Conservation (phyloP, 1,140 invertebrate species). For the Cepaea nemoralis region DNA sequence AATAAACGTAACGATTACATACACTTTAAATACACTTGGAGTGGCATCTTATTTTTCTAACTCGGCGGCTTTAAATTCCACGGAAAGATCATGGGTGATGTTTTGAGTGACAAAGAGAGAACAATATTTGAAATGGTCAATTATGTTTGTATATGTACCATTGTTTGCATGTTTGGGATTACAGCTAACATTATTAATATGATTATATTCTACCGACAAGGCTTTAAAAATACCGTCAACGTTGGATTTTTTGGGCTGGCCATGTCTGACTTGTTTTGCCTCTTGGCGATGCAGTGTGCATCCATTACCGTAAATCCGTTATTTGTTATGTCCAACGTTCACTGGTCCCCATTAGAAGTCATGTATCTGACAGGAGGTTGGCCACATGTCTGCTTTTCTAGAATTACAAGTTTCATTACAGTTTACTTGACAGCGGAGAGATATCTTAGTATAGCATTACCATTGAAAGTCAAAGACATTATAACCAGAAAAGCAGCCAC, state of each 20-base stretch:
- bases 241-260: conserved; percentile 12
- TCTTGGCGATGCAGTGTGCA: neutral
- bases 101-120: neutral
- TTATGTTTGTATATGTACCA: neutral
- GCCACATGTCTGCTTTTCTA: no score
- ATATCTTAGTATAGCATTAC: no score
- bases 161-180: neutral
- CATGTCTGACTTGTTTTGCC: neutral
- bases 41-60: no score
- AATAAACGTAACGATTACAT: no score
- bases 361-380: no score
- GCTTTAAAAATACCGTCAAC: conserved; percentile 11
- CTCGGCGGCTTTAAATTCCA: no score
- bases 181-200: neutral
- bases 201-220: neutral
- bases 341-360: neutral
- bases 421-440: no score
- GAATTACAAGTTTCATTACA: no score
- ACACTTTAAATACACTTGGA: no score
- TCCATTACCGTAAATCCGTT: conserved; percentile 1
- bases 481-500: no score
- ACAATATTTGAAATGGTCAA: neutral
- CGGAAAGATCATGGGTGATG: no score
- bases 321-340: neutral
- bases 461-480: no score